Evolutionary conservation across 2,113 vertebrate species (phyloP), one percentile per base, ranked within the genome.

Genomic region (Actinemys pallida): DNA sequence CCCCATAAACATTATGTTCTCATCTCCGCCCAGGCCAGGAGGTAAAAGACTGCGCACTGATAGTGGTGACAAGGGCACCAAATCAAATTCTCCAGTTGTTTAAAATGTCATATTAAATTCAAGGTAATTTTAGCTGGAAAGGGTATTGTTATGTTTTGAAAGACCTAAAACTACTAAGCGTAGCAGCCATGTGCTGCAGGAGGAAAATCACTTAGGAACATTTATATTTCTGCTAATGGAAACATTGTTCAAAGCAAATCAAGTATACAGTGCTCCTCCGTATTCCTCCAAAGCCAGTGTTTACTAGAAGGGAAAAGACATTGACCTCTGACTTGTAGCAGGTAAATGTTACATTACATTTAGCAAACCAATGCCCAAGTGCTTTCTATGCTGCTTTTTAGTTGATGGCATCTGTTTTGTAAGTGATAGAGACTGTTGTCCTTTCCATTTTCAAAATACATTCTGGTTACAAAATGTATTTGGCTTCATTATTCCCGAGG

Each of bases 191-290:
- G 90, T 86, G 59, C 86, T 95, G 96, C 85, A 79, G 42, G 49
- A 95, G 76, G 25, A 92, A 96, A 95, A 45, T 75, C 92, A 90
- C 93, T 96, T 95, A 92, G 78, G 86, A 92, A 83, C 11, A 78
- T 16, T 47, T 90, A 31, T 20, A n/a, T 85, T 93, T 94, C 93
- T 92, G 81, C 95, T 97, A 97, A 97, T 96, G 96, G 91, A 97
- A 96, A 31, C 45, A 81, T 84, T 94, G 53, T 94, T 98, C 96
- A 97, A 95, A 97, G 91, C 56, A 96, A 95, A 31, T 93, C 24
- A 42, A 24, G 52, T 29, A 22, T 24, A 79, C 31, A 78, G 57
- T 45, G 10, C 9, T 89, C 27, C 59, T 84, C n/a, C 49, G 76
- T 84, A 96, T 93, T 93, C 31, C 50, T 92, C 85, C 76, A 65